Evolutionary conservation across 2,113 vertebrate genomes (phyloP).

Genomic region (Apus apus): DNA sequence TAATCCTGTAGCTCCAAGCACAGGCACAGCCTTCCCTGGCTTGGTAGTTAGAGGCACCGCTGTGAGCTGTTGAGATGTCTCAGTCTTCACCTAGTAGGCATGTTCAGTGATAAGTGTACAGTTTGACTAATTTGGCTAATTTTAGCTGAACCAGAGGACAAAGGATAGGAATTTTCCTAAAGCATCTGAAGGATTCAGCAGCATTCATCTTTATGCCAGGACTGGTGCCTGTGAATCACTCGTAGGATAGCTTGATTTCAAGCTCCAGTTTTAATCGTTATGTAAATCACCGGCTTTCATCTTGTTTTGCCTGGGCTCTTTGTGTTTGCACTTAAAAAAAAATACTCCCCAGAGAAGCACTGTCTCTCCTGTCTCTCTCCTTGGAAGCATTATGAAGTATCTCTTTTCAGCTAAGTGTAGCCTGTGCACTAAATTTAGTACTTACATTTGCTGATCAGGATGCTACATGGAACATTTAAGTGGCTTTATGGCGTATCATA

Average conservation of each 20-base stretch:
- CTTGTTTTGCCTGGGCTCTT: constrained; percentile 9
- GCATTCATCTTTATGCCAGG: not conserved
- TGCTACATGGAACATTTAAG: constrained; percentile 25
- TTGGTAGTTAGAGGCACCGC: not conserved
- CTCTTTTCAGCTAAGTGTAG: constrained; percentile 56
- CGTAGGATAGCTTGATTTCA: not conserved
- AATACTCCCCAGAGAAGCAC: constrained; percentile 22
- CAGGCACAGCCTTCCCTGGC: not conserved
- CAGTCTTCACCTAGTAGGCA: not conserved
- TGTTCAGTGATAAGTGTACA: not conserved
- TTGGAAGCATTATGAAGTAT: constrained; percentile 27
- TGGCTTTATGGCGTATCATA: not conserved
- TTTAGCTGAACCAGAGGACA: not conserved
- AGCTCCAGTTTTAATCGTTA: not conserved
- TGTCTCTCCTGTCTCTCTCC: not conserved
- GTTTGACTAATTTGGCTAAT: not conserved
- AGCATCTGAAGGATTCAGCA: not conserved
- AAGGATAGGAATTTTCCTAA: constrained; percentile 34
- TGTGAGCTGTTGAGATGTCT: not conserved
- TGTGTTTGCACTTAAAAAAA: constrained; percentile 27
- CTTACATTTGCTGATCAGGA: constrained; percentile 6
- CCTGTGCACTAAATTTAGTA: constrained; percentile 29
- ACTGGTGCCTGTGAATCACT: not conserved
- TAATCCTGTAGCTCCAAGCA: not conserved
- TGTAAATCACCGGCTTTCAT: constrained; percentile 38